Evolutionary conservation across 2,797 vertebrate genomes (phyloP).

Genomic region (Platalea minor): DNA sequence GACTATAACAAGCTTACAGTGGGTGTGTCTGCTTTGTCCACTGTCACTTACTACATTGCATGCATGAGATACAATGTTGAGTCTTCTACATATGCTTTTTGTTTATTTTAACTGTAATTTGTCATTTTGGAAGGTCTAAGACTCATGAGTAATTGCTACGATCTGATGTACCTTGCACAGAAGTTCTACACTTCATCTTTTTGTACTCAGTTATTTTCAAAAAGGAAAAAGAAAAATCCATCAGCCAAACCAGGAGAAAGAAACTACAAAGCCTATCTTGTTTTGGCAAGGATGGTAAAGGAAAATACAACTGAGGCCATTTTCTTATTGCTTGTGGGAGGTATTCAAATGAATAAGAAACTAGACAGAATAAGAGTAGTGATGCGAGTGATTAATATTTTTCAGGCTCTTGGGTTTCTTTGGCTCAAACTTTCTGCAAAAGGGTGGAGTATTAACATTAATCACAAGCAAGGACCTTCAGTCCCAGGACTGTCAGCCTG

Average conservation of each 20-base stretch:
- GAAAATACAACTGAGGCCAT: neutral
- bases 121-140: neutral
- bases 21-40: neutral
- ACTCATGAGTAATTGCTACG: neutral
- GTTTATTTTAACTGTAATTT: neutral
- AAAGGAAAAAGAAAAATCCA: neutral
- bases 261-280: neutral
- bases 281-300: neutral
- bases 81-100: neutral
- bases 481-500: neutral
- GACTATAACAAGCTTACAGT: neutral
- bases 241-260: neutral
- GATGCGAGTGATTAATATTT: neutral
- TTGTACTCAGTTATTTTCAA: neutral
- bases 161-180: neutral
- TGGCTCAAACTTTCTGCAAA: neutral
- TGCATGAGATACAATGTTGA: neutral
- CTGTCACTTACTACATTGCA: neutral
- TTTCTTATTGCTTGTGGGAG: neutral
- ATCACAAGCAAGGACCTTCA: neutral
- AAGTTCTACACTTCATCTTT: neutral
- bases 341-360: conserved; percentile 24
- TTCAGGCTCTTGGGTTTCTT: neutral
- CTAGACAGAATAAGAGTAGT: neutral
- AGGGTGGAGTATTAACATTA: neutral